Evolutionary conservation across 2,888 invertebrate species (phyloP).

Genomic region (Nysson spinosus): DNA sequence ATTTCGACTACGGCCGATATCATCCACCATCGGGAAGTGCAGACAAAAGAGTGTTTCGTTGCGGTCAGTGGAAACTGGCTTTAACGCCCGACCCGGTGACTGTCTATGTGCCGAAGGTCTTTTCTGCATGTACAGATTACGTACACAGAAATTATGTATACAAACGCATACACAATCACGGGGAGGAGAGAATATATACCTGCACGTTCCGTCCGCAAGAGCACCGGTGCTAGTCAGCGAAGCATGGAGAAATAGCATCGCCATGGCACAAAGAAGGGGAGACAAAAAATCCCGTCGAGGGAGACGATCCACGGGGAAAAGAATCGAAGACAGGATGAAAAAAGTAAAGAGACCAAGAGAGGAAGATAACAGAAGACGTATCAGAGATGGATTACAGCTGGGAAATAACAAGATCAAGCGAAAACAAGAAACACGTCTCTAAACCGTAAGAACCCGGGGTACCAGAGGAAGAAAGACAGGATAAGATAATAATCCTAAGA

Average conservation of each 20-base stretch:
- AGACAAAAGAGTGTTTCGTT: conserved; percentile 29
- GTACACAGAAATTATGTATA: not conserved
- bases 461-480: not conserved
- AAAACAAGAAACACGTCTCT: too few species aligned
- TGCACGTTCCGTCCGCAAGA: conserved; percentile 21
- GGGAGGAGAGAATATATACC: not conserved
- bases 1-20: not conserved
- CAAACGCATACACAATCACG: not conserved
- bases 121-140: conserved; percentile 8
- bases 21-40: conserved; percentile 16
- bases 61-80: conserved; percentile 24
- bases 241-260: conserved; percentile 59
- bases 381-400: too few species aligned
- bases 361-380: conserved; percentile 10
- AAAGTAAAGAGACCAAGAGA: conserved; percentile 13
- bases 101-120: conserved; percentile 33
- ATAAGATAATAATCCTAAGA: too few species aligned
- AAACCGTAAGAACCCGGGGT: not conserved
- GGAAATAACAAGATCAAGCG: too few species aligned
- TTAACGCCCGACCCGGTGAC: conserved; percentile 18
- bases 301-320: not conserved
- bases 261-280: conserved; percentile 40
- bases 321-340: conserved; percentile 17
- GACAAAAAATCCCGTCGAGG: conserved; percentile 27
- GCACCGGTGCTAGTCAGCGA: conserved; percentile 46